phyloP scores from a whole-genome alignment of 92 coral and sea anemone species.

The Parazoanthus atlanticus region DNA sequence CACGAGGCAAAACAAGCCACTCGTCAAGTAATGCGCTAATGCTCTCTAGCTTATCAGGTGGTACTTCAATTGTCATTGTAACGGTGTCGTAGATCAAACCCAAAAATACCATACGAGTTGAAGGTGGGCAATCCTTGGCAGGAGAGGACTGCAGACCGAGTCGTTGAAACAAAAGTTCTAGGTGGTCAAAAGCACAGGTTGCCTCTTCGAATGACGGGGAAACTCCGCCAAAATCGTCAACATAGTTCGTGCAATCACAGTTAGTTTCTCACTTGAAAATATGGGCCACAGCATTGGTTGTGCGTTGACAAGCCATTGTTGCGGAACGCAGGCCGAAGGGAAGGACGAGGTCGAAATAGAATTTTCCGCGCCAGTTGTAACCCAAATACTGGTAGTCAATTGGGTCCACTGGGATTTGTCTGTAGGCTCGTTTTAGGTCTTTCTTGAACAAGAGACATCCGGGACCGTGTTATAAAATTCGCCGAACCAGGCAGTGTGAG shows the following conservation, averaged over 20 bases:
- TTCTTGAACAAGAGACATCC: conserved; percentile 44
- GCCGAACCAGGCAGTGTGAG: conserved; percentile 46
- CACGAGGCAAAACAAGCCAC: conserved; percentile 24
- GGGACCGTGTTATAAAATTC: conserved; percentile 40
- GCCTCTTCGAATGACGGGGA: background rate
- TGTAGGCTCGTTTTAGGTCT: conserved; percentile 48
- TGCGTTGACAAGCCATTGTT: background rate
- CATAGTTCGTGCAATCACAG: background rate
- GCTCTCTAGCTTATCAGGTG: conserved; percentile 16
- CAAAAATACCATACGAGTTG: conserved; percentile 10
- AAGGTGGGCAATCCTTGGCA: conserved; percentile 49
- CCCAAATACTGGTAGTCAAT: conserved; percentile 46
- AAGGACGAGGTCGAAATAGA: background rate
- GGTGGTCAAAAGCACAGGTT: background rate
- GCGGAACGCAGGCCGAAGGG: conserved; percentile 9
- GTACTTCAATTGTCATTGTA: background rate
- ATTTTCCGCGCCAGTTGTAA: background rate
- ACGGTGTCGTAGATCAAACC: background rate
- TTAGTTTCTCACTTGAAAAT: background rate
- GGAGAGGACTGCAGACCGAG: conserved; percentile 53
- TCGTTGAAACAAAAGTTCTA: background rate
- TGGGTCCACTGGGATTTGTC: conserved; percentile 58
- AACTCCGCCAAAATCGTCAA: conserved; percentile 5
- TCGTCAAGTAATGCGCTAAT: background rate
- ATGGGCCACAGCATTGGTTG: background rate